phyloP scores from a whole-genome alignment of 2,888 invertebrate genomes.

The Tinea semifulvella region DNA sequence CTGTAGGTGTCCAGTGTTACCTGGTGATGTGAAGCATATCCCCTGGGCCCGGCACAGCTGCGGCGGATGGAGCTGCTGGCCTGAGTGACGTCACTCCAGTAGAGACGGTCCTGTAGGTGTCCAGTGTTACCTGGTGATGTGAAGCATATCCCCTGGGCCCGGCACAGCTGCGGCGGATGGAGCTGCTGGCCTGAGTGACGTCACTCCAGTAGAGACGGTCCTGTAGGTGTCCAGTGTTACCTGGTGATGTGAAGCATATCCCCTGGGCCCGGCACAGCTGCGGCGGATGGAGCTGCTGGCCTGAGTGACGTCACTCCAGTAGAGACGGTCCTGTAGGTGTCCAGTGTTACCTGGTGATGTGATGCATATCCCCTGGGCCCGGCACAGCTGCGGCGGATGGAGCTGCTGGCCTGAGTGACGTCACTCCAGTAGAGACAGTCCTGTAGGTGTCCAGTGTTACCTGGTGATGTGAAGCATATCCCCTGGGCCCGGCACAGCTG shows the following conservation, averaged over 20 bases:
- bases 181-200: background rate
- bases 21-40: conserved; percentile 6
- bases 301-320: conserved; percentile 65
- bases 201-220: background rate
- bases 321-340: too few relatives aligned
- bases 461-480: conserved; percentile 7
- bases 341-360: conserved; percentile 11
- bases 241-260: background rate
- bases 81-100: conserved; percentile 90
- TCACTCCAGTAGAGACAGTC: conserved; percentile 92
- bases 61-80: conserved; percentile 74
- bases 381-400: conserved; percentile 62
- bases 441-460: too few relatives aligned
- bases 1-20: too few relatives aligned
- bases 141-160: background rate
- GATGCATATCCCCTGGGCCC: conserved; percentile 19
- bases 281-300: conserved; percentile 68
- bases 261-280: background rate
- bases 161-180: background rate
- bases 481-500: conserved; percentile 24
- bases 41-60: conserved; percentile 26
- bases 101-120: too few relatives aligned
- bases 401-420: conserved; percentile 80
- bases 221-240: too few relatives aligned
- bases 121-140: conserved; percentile 62